phyloP scores from a whole-genome alignment of 2,888 invertebrate genomes.

The Craniophora ligustri region DNA sequence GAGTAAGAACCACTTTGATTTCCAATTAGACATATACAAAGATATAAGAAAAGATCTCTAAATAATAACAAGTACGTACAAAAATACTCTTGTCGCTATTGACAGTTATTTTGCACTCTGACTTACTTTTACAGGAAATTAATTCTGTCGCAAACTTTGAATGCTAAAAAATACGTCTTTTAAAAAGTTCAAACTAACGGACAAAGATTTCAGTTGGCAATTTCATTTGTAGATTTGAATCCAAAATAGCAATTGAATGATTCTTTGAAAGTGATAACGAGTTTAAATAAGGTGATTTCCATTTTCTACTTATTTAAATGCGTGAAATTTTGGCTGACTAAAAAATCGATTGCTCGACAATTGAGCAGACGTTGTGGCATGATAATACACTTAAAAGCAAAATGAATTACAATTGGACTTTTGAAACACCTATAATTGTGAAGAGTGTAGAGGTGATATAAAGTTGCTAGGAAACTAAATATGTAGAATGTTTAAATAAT shows the following conservation, averaged over 20 bases:
- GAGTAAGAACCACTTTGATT: background rate
- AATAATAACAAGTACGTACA: background rate
- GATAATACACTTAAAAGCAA: too few species aligned
- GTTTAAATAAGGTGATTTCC: constrained; percentile 5
- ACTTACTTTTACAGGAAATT: constrained; percentile 33
- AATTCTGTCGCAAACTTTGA: constrained; percentile 25
- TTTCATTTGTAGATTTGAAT: constrained; percentile 29
- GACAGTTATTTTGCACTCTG: constrained; percentile 12
- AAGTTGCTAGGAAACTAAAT: too few species aligned
- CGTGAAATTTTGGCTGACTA: background rate
- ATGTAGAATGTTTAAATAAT: too few species aligned
- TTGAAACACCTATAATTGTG: too few species aligned
- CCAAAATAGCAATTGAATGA: background rate
- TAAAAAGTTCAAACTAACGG: constrained; percentile 10
- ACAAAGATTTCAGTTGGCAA: constrained; percentile 13
- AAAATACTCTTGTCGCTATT: constrained; percentile 3
- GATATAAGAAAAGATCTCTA: background rate
- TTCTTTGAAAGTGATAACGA: constrained; percentile 12
- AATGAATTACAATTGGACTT: too few species aligned
- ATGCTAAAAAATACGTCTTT: constrained; percentile 13
- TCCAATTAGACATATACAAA: background rate
- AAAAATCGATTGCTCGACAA: background rate
- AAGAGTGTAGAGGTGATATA: too few species aligned
- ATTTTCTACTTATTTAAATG: constrained; percentile 8
- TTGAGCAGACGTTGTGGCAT: too few species aligned